phyloP scores from a whole-genome alignment of 23 tunicate genomes.

The Botrylloides violaceus region DNA sequence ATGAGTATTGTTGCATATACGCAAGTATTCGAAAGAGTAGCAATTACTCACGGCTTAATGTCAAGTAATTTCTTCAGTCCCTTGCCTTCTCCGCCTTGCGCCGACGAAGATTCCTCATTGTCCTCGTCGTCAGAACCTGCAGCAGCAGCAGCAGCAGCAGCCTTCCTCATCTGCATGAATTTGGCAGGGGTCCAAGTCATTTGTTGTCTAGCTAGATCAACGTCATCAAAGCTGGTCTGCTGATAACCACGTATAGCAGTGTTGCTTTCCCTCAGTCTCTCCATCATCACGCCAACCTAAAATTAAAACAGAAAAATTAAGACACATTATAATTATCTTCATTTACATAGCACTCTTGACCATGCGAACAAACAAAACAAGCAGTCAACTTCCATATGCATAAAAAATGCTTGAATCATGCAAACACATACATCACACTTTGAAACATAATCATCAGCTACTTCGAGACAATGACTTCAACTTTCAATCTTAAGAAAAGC shows the following conservation, averaged over 20 bases:
- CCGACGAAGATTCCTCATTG: slow-evolving; percentile 2
- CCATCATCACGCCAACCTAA: slow-evolving; percentile 18
- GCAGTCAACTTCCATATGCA: no score
- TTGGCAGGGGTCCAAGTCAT: slow-evolving; percentile 96
- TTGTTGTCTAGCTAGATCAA: slow-evolving; percentile 32
- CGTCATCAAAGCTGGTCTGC: slow-evolving; percentile 1
- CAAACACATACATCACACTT: no score
- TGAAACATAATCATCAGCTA: no score
- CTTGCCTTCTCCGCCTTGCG: not conserved
- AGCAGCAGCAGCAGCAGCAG: not conserved
- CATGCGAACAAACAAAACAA: no score
- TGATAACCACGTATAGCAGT: not conserved
- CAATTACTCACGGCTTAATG: slow-evolving; percentile 73
- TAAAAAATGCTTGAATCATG: no score
- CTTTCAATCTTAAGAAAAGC: no score
- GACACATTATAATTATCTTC: no score
- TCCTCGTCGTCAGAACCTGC: slow-evolving; percentile 16
- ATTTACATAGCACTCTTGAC: no score
- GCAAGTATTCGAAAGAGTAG: no score
- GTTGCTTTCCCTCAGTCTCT: slow-evolving; percentile 18
- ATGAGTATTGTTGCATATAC: no score
- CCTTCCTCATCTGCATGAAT: slow-evolving; percentile 15
- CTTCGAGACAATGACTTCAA: no score
- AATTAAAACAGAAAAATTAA: no score
- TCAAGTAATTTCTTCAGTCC: slow-evolving; percentile 59